Base-by-base conservation (phyloP, 1,140 invertebrate species). In the Microplitis demolitor region DNA sequence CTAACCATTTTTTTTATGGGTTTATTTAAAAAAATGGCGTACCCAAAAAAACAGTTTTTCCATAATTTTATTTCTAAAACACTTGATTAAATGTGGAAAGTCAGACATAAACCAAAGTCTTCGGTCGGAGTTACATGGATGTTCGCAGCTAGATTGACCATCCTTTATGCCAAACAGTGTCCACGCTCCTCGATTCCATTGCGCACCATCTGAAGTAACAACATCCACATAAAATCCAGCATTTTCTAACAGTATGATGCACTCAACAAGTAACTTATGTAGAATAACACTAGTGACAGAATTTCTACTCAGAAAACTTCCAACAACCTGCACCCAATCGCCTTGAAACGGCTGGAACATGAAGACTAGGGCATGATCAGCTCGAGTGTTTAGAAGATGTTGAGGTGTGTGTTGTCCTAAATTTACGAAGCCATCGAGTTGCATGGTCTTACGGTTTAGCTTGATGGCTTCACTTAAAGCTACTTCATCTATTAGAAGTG, bases 311-410 rank as follows among this genome's bases (percentile, higher is more conserved):
- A 75, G 31, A 61, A 77, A 77, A 39, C 67, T 56, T 14, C 11
- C 76, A 13, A 81, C 14, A 33, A 71, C 72, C 61, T 82, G 80
- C 0, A 82, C 69, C 72, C 78, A 78, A 51, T 62, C 53, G 3
- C 77, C 79, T 60, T 58, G 64, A 61, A 82, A 82, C 11, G 79
- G 80, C 39, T 81, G 80, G 71, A 76, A 82, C 76, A 83, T 79
- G 14, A 83, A 77, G 3, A 84, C 78, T 5, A 82, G 64, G 24
- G 76, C 80, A 74, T 82, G 82, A 74, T 83, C 77, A 14, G 73
- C 80, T 53, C 58, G 34, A 39, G 58, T 53, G 35, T 74, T 62
- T 67, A 73, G 69, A 31, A 78, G 70, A 64, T 74, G 33, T 6
- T 73, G 16, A 13, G 78, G 78, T 16, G 80, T 83, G 56, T 79